phyloP scores from a whole-genome alignment of 1,140 invertebrate genomes.

The Ctenoplectra terminalis region DNA sequence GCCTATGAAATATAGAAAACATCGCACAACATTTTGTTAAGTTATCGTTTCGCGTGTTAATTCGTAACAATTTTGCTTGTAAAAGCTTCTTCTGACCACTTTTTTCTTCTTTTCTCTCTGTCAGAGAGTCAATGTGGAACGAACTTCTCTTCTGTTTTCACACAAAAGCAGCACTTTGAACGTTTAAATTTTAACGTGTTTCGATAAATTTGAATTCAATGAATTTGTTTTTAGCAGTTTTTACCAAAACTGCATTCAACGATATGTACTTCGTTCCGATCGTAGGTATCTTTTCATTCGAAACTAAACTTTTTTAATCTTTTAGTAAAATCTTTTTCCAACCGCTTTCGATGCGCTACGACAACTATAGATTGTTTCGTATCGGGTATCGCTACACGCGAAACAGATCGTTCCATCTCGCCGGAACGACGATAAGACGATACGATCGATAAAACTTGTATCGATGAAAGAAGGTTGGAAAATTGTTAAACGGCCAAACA shows the following conservation, averaged over 20 bases:
- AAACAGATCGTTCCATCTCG: slow-evolving; percentile 13
- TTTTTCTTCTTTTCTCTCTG: too few relatives aligned
- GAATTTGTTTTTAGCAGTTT: too few relatives aligned
- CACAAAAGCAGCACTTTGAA: too few relatives aligned
- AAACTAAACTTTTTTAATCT: not conserved
- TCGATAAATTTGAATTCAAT: too few relatives aligned
- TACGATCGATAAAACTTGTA: slow-evolving; percentile 26
- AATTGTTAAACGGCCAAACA: not conserved
- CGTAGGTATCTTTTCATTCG: too few relatives aligned
- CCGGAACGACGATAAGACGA: not conserved
- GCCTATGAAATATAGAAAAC: too few relatives aligned
- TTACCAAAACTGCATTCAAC: too few relatives aligned
- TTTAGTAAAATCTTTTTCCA: slow-evolving; percentile 16
- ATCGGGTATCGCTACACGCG: not conserved
- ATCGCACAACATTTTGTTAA: not conserved
- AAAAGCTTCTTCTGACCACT: too few relatives aligned
- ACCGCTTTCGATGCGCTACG: not conserved
- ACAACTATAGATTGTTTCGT: slow-evolving; percentile 36
- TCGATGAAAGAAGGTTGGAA: not conserved
- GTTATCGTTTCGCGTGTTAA: not conserved
- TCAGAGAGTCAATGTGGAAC: too few relatives aligned
- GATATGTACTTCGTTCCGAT: too few relatives aligned
- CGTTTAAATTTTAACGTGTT: too few relatives aligned
- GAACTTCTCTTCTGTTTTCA: too few relatives aligned
- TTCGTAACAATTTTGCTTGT: not conserved